A percentile compares a stretch with the other conserved stretches of the same genome.
Evolutionary conservation across 2,113 vertebrate genomes (phyloP).

Genomic region (Pyrgilauda ruficollis): DNA sequence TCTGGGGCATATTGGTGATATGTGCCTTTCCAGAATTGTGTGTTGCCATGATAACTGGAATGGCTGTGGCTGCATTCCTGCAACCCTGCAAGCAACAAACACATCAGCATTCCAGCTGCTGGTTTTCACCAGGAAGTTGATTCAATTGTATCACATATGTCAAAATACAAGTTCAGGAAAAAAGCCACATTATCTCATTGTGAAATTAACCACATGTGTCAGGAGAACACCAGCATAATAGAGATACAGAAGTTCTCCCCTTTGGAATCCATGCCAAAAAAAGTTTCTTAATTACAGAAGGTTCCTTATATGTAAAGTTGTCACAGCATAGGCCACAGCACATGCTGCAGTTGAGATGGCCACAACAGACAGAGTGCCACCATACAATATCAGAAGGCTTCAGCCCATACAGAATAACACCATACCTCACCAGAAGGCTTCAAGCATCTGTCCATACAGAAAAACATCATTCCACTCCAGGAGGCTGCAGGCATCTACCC

Average conservation of each 20-base stretch:
- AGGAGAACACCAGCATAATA: neutral
- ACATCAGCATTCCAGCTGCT: neutral
- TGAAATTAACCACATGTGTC: conserved; percentile 40
- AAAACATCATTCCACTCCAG: neutral
- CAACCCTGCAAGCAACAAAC: neutral
- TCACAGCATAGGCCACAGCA: neutral
- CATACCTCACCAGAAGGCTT: neutral
- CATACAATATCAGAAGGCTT: neutral
- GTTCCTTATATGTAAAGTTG: neutral
- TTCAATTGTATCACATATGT: conserved; percentile 10
- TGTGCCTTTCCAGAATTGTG: neutral
- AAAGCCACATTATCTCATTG: conserved; percentile 4
- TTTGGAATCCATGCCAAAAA: neutral
- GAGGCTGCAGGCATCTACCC: too few relatives aligned
- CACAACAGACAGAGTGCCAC: neutral
- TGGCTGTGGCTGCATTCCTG: neutral
- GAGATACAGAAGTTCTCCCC: neutral
- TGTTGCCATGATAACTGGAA: neutral
- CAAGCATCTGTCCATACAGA: neutral
- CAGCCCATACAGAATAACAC: neutral
- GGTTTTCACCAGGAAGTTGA: conserved; percentile 18
- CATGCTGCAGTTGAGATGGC: neutral
- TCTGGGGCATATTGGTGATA: conserved; percentile 5
- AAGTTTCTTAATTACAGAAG: neutral
- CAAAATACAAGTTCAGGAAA: neutral